Base-by-base conservation (phyloP, 2,888 invertebrate genomes). In the Congeria kusceri region DNA sequence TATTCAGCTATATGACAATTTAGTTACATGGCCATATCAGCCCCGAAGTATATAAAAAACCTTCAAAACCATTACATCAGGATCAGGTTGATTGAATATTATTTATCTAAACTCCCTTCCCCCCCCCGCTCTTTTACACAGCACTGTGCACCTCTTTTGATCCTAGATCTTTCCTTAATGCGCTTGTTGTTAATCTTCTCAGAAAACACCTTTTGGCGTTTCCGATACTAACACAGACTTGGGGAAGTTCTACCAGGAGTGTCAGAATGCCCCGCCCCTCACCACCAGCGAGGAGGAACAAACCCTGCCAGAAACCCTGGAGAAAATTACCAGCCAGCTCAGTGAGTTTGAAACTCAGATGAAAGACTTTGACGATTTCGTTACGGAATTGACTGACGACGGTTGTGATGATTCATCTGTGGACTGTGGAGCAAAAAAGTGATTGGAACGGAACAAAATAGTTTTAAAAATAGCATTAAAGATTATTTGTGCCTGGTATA, bases 191-290 rank as follows among this genome's bases (percentile, higher is more conserved):
- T 57, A 25, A 59, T 77, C 83, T 81, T 94, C 95, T 1, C 95
- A 97, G 97, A 96, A 96, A 94, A 96, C 96, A 64, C 96, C 97
- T 3, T 97, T 97, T 92, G 96, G 96, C 59, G 96, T 95, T 80
- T 95, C 95, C n/a, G 92, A 91, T 73, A 87, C 88, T 2, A 96
- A 96, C 88, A 95, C 95, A 58, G 97, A 97, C 89, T 94, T 97
- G 80, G 96, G 96, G 0, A 95, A 95, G 81, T 97, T 97, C 94
- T 97, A 96, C 94, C 95, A 96, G 44, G 96, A 97, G 90, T 97
- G 96, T 93, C 95, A 96, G 91, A 95, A 95, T 86, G 96, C 97
- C 9, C 96, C 96, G 3, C 94, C 94, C 39, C 92, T 95, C 28
- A 93, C 94, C 75, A 94, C 94, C 56, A 95, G 95, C 84, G 93